Percentiles rank a stretch among this genome's conserved stretches.
phyloP scores from a whole-genome alignment of 2,888 invertebrate species.

The Masnerella sp. region DNA sequence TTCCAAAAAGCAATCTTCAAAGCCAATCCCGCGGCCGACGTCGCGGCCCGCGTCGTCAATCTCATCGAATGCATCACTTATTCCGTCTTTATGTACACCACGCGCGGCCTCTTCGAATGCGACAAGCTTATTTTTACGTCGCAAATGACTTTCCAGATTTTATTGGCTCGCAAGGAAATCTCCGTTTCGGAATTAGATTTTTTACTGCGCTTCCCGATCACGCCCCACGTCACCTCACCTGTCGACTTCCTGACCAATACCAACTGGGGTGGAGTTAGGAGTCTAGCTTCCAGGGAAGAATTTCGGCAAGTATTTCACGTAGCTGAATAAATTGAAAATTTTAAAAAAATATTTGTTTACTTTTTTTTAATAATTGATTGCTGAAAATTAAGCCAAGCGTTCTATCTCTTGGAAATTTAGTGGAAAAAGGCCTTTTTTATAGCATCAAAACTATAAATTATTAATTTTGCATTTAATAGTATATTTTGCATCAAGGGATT shows the following conservation, averaged over 20 bases:
- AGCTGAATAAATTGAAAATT: constrained; percentile 23
- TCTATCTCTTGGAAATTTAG: too few relatives aligned
- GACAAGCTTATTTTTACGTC: constrained; percentile 97
- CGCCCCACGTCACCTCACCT: constrained; percentile 94
- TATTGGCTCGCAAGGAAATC: constrained; percentile 92
- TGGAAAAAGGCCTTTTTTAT: too few relatives aligned
- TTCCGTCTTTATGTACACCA: constrained; percentile 96
- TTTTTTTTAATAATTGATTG: too few relatives aligned
- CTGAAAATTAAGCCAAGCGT: too few relatives aligned
- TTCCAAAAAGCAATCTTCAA: constrained; percentile 96
- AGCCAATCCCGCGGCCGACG: constrained; percentile 89
- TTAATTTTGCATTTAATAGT: too few relatives aligned
- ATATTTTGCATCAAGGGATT: too few relatives aligned
- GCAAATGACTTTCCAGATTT: constrained; percentile 96
- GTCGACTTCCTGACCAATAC: constrained; percentile 95
- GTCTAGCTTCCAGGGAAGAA: constrained; percentile 92
- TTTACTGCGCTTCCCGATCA: constrained; percentile 93
- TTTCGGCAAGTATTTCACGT: constrained; percentile 80
- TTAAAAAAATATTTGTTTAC: constrained; percentile 17
- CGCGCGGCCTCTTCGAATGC: constrained; percentile 95
- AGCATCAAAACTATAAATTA: too few relatives aligned
- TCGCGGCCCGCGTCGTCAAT: constrained; percentile 88
- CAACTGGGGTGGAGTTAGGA: constrained; percentile 97
- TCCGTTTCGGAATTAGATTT: constrained; percentile 92
- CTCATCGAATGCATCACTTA: constrained; percentile 96